These are phyloP conservation scores for Limnothrissa miodon DNA, from an alignment of 2,113 vertebrate species.

Conservation along the genomic window DNA sequence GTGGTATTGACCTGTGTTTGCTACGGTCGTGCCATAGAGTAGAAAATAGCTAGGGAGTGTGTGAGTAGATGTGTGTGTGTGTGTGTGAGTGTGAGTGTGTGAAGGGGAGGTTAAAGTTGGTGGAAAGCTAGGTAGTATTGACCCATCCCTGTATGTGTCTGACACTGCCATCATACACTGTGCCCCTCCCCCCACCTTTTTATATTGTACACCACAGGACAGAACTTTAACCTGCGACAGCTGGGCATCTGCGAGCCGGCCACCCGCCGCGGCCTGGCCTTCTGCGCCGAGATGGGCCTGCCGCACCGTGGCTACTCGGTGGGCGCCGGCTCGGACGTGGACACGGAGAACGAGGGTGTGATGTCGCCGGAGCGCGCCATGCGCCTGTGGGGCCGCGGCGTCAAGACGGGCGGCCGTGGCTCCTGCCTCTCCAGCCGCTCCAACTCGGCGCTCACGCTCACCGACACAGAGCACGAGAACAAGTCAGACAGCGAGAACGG, in stretches of 20 bases:
- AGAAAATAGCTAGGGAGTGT: not conserved
- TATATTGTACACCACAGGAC: constrained; percentile 75
- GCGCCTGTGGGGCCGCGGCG: constrained; percentile 91
- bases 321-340: constrained; percentile 84
- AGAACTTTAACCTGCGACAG: constrained; percentile 96
- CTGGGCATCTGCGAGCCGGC: constrained; percentile 96
- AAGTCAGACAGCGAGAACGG: constrained; percentile 98
- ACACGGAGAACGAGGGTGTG: constrained; percentile 86
- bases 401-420: constrained; percentile 90
- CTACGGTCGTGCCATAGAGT: not conserved
- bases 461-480: constrained; percentile 97
- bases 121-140: not conserved
- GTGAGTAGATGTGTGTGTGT: constrained; percentile 13
- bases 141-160: not conserved
- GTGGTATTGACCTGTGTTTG: not conserved
- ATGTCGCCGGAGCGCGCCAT: constrained; percentile 96
- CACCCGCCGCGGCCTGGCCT: constrained; percentile 88
- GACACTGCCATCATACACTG: not conserved
- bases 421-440: constrained; percentile 98
- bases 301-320: constrained; percentile 94
- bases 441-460: constrained; percentile 97
- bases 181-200: not conserved
- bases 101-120: constrained; percentile 18
- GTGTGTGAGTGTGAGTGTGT: constrained; percentile 21
- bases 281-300: constrained; percentile 95